phyloP scores from a whole-genome alignment of 1,140 invertebrate genomes.

The Drosophila albomicans region DNA sequence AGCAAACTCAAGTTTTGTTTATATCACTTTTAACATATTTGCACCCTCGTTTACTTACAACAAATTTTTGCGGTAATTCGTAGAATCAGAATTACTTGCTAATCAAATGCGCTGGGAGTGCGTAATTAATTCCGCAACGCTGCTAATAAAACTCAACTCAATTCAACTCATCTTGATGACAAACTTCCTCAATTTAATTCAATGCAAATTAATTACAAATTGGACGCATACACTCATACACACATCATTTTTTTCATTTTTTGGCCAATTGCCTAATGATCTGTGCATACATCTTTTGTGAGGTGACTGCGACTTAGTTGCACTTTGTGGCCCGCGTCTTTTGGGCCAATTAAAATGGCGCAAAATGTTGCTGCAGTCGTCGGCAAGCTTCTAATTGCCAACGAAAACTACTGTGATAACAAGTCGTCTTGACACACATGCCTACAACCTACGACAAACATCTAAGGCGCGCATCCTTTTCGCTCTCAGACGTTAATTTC shows the following conservation, averaged over 20 bases:
- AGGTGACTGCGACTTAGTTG: neutral
- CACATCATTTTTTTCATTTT: neutral
- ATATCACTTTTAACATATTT: neutral
- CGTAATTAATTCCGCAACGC: neutral
- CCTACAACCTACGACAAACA: neutral
- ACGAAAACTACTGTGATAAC: conserved; percentile 42
- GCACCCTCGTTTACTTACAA: neutral
- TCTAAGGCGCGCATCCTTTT: conserved; percentile 7
- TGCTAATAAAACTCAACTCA: conserved; percentile 6
- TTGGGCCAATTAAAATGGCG: conserved; percentile 69
- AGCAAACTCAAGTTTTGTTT: too few species aligned
- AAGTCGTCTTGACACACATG: conserved; percentile 40
- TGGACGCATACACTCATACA: neutral
- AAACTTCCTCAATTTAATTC: conserved; percentile 19
- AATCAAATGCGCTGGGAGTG: conserved; percentile 12
- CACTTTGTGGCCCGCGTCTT: neutral
- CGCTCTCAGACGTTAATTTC: conserved; percentile 31
- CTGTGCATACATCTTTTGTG: conserved; percentile 18
- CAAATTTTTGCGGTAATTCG: conserved; percentile 13
- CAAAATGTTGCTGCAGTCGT: conserved; percentile 23
- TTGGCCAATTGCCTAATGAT: conserved; percentile 75
- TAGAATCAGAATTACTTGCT: conserved; percentile 19
- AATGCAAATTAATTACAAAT: conserved; percentile 16
- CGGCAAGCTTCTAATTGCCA: conserved; percentile 67
- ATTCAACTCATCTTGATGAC: neutral